Conservation (phyloP, 2,888 invertebrate genomes). For the Mystacides longicornis region DNA sequence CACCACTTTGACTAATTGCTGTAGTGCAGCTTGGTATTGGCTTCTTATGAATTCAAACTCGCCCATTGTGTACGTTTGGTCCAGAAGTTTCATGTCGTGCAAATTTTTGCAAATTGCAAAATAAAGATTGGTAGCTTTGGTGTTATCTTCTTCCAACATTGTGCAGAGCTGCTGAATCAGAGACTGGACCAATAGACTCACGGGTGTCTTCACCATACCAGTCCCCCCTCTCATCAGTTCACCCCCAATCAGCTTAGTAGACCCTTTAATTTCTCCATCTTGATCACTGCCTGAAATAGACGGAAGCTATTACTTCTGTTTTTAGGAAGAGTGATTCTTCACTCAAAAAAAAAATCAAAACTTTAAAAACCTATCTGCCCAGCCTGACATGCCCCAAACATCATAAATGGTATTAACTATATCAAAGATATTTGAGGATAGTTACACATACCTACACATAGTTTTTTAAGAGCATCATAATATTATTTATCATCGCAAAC, state of each 20-base stretch:
- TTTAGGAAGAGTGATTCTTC: neutral
- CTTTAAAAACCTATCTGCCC: too few species aligned
- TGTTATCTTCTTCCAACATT: slow-evolving; percentile 54
- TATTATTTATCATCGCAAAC: too few species aligned
- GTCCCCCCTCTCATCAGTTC: slow-evolving; percentile 19
- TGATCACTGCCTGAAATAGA: neutral
- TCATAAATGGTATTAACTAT: too few species aligned
- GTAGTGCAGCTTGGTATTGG: slow-evolving; percentile 60
- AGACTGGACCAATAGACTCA: slow-evolving; percentile 62
- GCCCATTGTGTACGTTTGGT: slow-evolving; percentile 59
- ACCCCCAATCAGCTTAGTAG: slow-evolving; percentile 13
- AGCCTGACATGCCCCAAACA: too few species aligned
- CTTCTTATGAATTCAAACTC: slow-evolving; percentile 64
- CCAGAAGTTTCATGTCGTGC: slow-evolving; percentile 60
- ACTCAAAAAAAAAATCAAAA: too few species aligned
- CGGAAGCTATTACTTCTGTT: too few species aligned
- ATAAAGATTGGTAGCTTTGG: slow-evolving; percentile 54
- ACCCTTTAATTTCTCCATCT: slow-evolving; percentile 8
- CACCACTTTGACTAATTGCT: slow-evolving; percentile 55
- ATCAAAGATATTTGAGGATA: too few species aligned
- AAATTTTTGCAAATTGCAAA: slow-evolving; percentile 60
- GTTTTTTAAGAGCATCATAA: too few species aligned
- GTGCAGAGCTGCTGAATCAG: slow-evolving; percentile 61
- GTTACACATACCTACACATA: too few species aligned
- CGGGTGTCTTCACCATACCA: slow-evolving; percentile 48